Conservation (phyloP, 2,113 vertebrate species). For the Sylvicapra grimmia region DNA sequence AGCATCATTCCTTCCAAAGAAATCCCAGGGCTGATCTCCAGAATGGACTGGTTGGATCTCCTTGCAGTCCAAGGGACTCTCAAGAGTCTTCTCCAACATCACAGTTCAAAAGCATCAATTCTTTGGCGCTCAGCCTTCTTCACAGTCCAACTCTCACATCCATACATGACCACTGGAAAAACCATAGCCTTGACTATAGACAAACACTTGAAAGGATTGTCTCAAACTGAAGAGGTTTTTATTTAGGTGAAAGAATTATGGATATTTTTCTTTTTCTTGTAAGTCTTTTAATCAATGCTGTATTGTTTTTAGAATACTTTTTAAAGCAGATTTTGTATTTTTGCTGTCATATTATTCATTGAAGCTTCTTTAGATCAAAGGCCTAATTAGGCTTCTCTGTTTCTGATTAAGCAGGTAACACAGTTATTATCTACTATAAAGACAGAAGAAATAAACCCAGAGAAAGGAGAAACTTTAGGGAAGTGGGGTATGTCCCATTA, state of each 20-base stretch:
- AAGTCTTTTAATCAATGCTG: not conserved
- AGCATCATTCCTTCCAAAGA: no score
- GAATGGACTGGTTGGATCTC: no score
- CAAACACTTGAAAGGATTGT: not conserved
- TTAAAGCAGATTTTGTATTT: not conserved
- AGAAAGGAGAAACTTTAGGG: not conserved
- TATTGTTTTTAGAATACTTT: not conserved
- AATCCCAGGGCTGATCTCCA: no score
- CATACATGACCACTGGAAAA: no score
- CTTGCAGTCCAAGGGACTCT: no score
- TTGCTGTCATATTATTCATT: not conserved
- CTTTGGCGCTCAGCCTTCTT: fast-evolving
- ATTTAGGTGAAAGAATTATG: not conserved
- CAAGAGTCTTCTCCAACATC: no score
- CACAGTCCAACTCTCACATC: no score
- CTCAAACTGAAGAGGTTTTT: not conserved
- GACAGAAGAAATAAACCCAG: not conserved
- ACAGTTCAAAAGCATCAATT: no score
- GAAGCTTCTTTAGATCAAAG: not conserved
- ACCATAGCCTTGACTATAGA: not conserved
- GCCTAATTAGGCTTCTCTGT: not conserved
- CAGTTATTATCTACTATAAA: not conserved
- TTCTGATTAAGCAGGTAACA: not conserved
- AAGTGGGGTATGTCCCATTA: not conserved
- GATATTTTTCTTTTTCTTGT: not conserved